Conservation (phyloP, 2,113 vertebrate species). For the Gambusia affinis region DNA sequence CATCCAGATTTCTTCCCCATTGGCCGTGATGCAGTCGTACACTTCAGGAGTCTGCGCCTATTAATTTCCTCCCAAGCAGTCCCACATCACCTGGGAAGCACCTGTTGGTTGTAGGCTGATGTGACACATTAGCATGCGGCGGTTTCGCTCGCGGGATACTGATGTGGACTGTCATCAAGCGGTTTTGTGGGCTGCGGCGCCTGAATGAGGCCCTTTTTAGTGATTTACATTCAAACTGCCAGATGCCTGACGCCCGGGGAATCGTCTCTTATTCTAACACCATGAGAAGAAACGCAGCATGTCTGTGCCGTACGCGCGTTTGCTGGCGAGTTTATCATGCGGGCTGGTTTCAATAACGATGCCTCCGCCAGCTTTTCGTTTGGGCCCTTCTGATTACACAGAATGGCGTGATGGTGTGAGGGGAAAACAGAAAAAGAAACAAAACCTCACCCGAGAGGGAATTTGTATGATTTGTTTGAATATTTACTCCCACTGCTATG, state of each 20-base stretch:
- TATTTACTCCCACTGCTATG: slow-evolving; percentile 27
- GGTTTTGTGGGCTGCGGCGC: slow-evolving; percentile 22
- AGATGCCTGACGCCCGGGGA: slow-evolving; percentile 31
- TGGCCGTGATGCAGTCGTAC: slow-evolving; percentile 4
- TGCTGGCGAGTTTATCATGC: slow-evolving; percentile 45
- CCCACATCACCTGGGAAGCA: not conserved
- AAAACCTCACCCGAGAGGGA: slow-evolving; percentile 21
- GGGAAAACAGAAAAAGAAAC: slow-evolving; percentile 10
- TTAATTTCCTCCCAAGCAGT: not conserved
- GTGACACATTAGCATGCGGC: slow-evolving; percentile 40
- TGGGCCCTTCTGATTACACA: slow-evolving; percentile 42
- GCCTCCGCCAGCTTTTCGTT: slow-evolving; percentile 51
- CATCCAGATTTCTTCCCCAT: slow-evolving; percentile 8
- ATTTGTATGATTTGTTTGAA: slow-evolving; percentile 15
- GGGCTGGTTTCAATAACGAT: slow-evolving; percentile 48
- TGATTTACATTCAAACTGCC: slow-evolving; percentile 63
- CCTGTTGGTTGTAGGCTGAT: slow-evolving; percentile 35
- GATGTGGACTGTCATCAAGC: slow-evolving; percentile 42
- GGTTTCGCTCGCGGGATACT: not conserved
- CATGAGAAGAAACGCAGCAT: slow-evolving; percentile 45
- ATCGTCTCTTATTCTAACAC: slow-evolving; percentile 56
- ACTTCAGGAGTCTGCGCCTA: not conserved
- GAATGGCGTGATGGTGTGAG: not conserved
- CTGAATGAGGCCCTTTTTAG: slow-evolving; percentile 40
- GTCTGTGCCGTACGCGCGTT: slow-evolving; percentile 35